phyloP scores from a whole-genome alignment of 2,888 invertebrate species.

The Ophion obscuratus region DNA sequence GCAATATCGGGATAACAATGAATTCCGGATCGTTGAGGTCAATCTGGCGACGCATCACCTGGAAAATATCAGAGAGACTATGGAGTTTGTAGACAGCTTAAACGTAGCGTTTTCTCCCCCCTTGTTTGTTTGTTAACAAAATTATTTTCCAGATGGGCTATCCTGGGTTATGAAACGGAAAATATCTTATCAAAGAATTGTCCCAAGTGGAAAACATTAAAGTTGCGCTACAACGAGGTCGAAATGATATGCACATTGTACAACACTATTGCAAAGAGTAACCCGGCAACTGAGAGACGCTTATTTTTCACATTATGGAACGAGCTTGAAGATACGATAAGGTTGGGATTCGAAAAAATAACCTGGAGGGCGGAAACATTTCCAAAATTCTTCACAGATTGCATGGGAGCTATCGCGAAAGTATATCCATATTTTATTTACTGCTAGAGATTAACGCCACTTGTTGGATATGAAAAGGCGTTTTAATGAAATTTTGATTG shows the following conservation, averaged over 20 bases:
- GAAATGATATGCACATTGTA: conserved; percentile 81
- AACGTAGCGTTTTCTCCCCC: not conserved
- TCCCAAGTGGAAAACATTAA: conserved; percentile 60
- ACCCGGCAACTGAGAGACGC: conserved; percentile 90
- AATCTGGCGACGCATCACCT: conserved; percentile 60
- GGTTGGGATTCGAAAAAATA: conserved; percentile 88
- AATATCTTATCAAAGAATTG: conserved; percentile 59
- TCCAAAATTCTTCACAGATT: conserved; percentile 89
- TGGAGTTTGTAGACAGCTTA: conserved; percentile 47
- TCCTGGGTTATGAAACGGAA: conserved; percentile 66
- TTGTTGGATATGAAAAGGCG: too few relatives aligned
- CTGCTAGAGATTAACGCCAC: too few relatives aligned
- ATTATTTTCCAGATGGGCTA: conserved; percentile 62
- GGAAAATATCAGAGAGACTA: conserved; percentile 60
- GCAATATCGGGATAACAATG: conserved; percentile 28
- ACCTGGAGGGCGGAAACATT: conserved; percentile 90
- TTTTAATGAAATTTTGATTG: not conserved
- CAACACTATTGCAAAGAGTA: conserved; percentile 89
- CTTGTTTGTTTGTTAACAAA: not conserved
- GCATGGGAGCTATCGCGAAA: conserved; percentile 73
- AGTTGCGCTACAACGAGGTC: conserved; percentile 60
- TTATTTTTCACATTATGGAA: conserved; percentile 86
- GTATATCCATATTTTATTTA: not conserved
- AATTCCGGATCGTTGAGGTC: conserved; percentile 45
- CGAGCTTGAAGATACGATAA: conserved; percentile 86